phyloP scores from a whole-genome alignment of 2,797 vertebrate genomes.

The Melanotaenia parkinsoni region DNA sequence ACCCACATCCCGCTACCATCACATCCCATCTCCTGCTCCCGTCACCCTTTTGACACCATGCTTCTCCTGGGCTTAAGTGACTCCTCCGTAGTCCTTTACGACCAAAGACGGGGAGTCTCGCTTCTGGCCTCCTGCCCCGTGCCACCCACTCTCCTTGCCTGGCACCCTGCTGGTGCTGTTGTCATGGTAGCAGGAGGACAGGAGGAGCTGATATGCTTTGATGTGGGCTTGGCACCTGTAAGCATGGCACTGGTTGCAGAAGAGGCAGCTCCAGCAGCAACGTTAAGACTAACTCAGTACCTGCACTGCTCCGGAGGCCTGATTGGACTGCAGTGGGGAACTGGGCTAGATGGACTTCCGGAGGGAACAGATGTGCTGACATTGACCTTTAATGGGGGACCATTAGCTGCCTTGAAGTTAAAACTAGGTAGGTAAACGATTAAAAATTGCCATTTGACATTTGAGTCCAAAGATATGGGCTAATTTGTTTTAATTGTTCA shows the following conservation, averaged over 20 bases:
- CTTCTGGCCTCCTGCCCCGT: slow-evolving; percentile 84
- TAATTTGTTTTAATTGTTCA: too few relatives aligned
- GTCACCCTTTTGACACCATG: slow-evolving; percentile 83
- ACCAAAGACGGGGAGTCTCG: slow-evolving; percentile 84
- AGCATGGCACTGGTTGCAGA: slow-evolving; percentile 88
- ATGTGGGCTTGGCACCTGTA: slow-evolving; percentile 88
- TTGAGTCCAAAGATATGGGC: too few relatives aligned
- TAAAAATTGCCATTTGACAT: not conserved
- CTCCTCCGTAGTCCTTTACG: slow-evolving; percentile 89
- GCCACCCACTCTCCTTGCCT: slow-evolving; percentile 84
- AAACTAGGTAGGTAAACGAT: slow-evolving; percentile 85
- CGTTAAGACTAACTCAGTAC: slow-evolving; percentile 85
- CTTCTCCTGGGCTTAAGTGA: slow-evolving; percentile 91
- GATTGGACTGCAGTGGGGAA: slow-evolving; percentile 87
- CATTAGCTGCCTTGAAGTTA: slow-evolving; percentile 88
- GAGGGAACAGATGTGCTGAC: slow-evolving; percentile 84
- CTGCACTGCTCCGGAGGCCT: slow-evolving; percentile 86
- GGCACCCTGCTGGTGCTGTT: slow-evolving; percentile 89
- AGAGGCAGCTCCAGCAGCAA: slow-evolving; percentile 80
- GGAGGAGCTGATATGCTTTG: slow-evolving; percentile 92
- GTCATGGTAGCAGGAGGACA: slow-evolving; percentile 86
- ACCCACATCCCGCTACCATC: slow-evolving; percentile 85
- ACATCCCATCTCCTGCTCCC: slow-evolving; percentile 86
- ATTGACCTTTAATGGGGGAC: slow-evolving; percentile 88
- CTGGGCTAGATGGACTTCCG: slow-evolving; percentile 53